Conservation (phyloP, 2,797 vertebrate genomes). For the Arctocebus calabarensis region DNA sequence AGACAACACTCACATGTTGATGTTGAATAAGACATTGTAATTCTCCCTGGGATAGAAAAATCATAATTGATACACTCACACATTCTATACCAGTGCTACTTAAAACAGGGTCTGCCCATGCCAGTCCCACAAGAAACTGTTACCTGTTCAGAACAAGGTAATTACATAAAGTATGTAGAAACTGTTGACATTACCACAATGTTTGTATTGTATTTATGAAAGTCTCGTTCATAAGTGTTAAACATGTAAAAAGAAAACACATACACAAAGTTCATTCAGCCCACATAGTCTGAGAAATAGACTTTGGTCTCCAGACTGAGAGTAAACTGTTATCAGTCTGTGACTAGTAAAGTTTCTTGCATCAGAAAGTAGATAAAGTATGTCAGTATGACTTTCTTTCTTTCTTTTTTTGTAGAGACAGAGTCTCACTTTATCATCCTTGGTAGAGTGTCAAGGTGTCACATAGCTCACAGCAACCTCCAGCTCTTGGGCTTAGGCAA, state of each 20-base stretch:
- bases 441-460: too few species aligned
- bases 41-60: not conserved
- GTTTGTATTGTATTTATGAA: not conserved
- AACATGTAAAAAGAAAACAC: conserved; percentile 37
- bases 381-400: not conserved
- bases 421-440: too few species aligned
- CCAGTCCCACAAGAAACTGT: not conserved
- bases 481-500: too few species aligned
- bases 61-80: not conserved
- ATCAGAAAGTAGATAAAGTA: not conserved
- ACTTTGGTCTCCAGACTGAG: not conserved
- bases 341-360: not conserved
- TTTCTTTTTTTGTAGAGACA: too few species aligned
- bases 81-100: not conserved
- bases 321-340: not conserved
- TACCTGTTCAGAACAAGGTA: not conserved
- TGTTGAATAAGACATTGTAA: not conserved
- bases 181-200: not conserved
- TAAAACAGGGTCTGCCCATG: not conserved
- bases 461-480: too few species aligned
- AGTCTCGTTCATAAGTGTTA: not conserved
- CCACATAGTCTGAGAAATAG: not conserved
- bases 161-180: not conserved
- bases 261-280: not conserved
- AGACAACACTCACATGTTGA: not conserved